Percentiles rank a stretch among this genome's conserved stretches.
These are phyloP conservation scores for Zaprionus gabonicus DNA, from an alignment of 1,140 invertebrate species.

Conservation along the genomic window DNA sequence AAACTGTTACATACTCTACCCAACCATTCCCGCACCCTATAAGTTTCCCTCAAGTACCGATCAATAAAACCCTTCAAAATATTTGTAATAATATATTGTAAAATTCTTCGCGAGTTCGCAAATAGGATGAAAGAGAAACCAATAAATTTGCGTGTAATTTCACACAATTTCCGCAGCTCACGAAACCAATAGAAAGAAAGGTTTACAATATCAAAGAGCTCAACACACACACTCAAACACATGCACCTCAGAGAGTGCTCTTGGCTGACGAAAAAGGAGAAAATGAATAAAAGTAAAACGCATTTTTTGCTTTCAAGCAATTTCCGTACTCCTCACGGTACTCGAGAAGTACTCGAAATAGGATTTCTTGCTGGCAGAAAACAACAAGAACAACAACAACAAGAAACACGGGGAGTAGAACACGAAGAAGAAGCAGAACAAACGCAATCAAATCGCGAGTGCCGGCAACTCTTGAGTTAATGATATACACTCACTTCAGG, in stretches of 20 bases:
- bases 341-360: constrained; percentile 62
- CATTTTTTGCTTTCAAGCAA: constrained; percentile 74
- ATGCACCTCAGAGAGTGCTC: background rate
- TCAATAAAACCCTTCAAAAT: constrained; percentile 1
- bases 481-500: constrained; percentile 80
- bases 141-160: constrained; percentile 3
- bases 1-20: too few relatives aligned
- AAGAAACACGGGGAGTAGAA: background rate
- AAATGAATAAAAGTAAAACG: constrained; percentile 41
- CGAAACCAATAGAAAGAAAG: constrained; percentile 1
- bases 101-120: background rate
- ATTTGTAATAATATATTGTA: background rate
- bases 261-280: constrained; percentile 8
- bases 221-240: background rate
- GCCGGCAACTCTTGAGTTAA: constrained; percentile 72
- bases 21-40: background rate
- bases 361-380: constrained; percentile 50
- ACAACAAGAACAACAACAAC: background rate
- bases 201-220: constrained; percentile 36
- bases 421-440: constrained; percentile 23
- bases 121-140: background rate
- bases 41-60: background rate
- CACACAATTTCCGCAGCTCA: background rate
- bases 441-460: constrained; percentile 75
- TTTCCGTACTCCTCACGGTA: constrained; percentile 59